Base-by-base conservation (phyloP, 2,113 vertebrate genomes). In the Mesitornis unicolor region DNA sequence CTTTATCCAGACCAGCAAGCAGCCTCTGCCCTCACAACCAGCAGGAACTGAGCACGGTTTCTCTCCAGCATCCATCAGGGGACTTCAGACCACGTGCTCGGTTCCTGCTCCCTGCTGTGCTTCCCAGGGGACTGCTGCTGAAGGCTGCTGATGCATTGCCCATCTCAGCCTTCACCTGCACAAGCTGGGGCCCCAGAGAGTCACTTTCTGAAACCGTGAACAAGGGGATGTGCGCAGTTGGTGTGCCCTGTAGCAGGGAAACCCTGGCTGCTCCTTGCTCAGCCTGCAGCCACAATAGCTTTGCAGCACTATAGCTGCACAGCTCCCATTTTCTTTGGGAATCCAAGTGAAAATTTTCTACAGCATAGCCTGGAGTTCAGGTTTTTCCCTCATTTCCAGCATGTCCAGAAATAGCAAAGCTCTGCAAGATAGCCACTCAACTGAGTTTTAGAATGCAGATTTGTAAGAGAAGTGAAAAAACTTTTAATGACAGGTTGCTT, bases 91-190 rank as follows among this genome's bases (percentile, higher is more conserved):
- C 3, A 84, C 18, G 2, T 2, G 6, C 67, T 51, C 0, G 1
- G 51, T 64, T 95, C 80, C 51, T 57, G 64, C 89, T 67, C 73
- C 84, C 71, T 70, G 48, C 21, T n/a, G 10, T 2, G 22, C 9
- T 24, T 89, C 93, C 93, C 85, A 10, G n/a, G 69, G 73, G 88
- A 76, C 71, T 1, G 0, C 43, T 24, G 85, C 50, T 59, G 36
- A 67, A 57, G 45, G 24, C 19, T 83, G 11, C 38, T 87, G 76
- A 74, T 78, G 64, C 51, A 47, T 22, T 25, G 73, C 68, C 59
- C 36, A 0, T 43, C 33, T 43, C 48, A 36, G 25, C 65, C 75
- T 20, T 29, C 0, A 0, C 10, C 8, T 0, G 1, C 2, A 1
- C 33, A 47, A 22, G 1, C 42, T 6, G 6, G 8, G 40, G n/a